Conservation (phyloP, 1,140 invertebrate genomes). For the Brachionus angularis region DNA sequence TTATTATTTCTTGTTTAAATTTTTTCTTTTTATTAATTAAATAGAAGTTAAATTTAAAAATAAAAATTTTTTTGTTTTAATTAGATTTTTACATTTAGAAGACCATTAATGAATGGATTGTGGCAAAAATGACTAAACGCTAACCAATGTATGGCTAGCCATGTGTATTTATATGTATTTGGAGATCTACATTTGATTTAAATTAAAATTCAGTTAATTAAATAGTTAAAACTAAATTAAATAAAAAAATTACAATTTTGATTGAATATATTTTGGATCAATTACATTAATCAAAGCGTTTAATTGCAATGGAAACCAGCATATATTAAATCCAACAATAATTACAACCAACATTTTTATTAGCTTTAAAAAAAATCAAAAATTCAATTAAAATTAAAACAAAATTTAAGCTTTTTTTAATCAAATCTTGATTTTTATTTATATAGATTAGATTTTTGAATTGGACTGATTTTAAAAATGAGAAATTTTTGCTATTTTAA, state of each 20-base stretch:
- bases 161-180: not conserved
- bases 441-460: too few species aligned
- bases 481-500: too few species aligned
- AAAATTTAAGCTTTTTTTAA: too few species aligned
- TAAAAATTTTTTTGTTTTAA: not conserved
- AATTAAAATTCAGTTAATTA: not conserved
- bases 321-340: conserved; percentile 33
- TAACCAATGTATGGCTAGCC: conserved; percentile 17
- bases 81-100: conserved; percentile 23
- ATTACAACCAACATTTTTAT: conserved; percentile 42
- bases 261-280: not conserved
- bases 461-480: too few species aligned
- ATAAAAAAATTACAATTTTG: not conserved
- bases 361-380: conserved; percentile 7
- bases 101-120: conserved; percentile 41
- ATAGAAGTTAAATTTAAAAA: not conserved
- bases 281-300: conserved; percentile 21
- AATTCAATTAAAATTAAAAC: too few species aligned
- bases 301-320: conserved; percentile 35
- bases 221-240: not conserved
- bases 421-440: too few species aligned
- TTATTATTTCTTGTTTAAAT: conserved; percentile 27
- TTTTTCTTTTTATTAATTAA: conserved; percentile 4
- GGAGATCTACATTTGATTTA: not conserved
- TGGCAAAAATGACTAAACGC: conserved; percentile 41